These are phyloP conservation scores for Nephila pilipes DNA, from an alignment of 1,140 invertebrate genomes.

Conservation along the genomic window DNA sequence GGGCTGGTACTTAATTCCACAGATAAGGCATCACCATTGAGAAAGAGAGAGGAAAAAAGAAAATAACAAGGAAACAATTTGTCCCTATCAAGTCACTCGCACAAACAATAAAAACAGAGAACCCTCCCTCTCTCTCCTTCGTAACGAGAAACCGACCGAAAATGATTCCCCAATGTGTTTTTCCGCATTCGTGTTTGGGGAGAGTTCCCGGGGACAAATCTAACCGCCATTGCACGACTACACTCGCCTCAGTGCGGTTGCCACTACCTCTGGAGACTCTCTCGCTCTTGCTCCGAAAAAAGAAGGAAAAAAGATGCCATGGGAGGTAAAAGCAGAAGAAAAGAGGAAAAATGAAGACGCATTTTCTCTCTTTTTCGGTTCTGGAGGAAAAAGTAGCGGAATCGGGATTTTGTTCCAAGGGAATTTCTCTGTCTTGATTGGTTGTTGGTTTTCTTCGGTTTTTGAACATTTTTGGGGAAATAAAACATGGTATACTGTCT, in stretches of 20 bases:
- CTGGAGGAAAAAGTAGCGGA: background rate
- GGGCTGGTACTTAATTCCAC: constrained; percentile 13
- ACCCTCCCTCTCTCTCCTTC: too few species aligned
- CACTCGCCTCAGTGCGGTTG: background rate
- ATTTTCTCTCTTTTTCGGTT: background rate
- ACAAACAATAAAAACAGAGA: constrained; percentile 29
- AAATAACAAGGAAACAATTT: constrained; percentile 46
- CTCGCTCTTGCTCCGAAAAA: background rate
- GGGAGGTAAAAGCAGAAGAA: constrained; percentile 21
- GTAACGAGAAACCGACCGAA: constrained; percentile 49
- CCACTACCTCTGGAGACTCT: constrained; percentile 35
- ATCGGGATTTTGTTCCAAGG: background rate
- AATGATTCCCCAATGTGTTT: constrained; percentile 51
- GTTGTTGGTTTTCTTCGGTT: background rate
- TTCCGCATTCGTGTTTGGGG: background rate
- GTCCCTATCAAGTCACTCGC: constrained; percentile 31
- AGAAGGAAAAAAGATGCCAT: background rate
- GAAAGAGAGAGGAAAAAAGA: background rate
- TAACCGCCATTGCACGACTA: background rate
- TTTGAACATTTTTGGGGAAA: too few species aligned
- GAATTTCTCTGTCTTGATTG: background rate
- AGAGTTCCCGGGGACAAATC: constrained; percentile 33
- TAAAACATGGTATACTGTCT: too few species aligned
- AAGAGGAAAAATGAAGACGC: background rate
- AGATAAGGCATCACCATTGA: constrained; percentile 30